Evolutionary conservation across 2,888 invertebrate genomes (phyloP).

Genomic region (Epinotia brunnichana): DNA sequence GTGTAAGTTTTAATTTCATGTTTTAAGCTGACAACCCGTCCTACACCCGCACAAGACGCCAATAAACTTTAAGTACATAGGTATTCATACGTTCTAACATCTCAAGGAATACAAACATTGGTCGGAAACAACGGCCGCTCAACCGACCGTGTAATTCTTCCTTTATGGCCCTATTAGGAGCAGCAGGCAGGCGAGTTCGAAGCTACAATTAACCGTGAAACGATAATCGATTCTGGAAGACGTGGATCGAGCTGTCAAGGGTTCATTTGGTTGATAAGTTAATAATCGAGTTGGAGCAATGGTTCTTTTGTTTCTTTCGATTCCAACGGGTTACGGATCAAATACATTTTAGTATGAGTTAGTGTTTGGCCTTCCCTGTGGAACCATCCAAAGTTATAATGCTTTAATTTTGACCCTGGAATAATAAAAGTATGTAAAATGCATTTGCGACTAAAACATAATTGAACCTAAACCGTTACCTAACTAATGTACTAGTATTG

Average conservation of each 20-base stretch:
- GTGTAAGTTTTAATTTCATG: too few species aligned
- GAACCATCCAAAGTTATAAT: too few species aligned
- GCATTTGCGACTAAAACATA: too few species aligned
- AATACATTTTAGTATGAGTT: too few species aligned
- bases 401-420: too few species aligned
- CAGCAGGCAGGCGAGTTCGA: constrained; percentile 46
- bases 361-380: too few species aligned
- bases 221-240: constrained; percentile 75
- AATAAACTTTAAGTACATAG: background rate
- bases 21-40: too few species aligned
- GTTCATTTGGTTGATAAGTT: constrained; percentile 48
- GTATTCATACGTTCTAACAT: constrained; percentile 1
- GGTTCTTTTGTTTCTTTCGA: constrained; percentile 61
- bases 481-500: too few species aligned
- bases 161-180: constrained; percentile 76
- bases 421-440: too few species aligned
- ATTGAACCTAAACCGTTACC: too few species aligned
- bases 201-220: constrained; percentile 76
- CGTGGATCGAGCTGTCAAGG: constrained; percentile 55
- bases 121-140: constrained; percentile 59
- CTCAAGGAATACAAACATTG: constrained; percentile 34
- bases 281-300: background rate
- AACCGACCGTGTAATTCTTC: constrained; percentile 76
- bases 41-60: too few species aligned
- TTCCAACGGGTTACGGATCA: background rate